Conservation (phyloP, 2,888 invertebrate species). For the Eilema griseolum region DNA sequence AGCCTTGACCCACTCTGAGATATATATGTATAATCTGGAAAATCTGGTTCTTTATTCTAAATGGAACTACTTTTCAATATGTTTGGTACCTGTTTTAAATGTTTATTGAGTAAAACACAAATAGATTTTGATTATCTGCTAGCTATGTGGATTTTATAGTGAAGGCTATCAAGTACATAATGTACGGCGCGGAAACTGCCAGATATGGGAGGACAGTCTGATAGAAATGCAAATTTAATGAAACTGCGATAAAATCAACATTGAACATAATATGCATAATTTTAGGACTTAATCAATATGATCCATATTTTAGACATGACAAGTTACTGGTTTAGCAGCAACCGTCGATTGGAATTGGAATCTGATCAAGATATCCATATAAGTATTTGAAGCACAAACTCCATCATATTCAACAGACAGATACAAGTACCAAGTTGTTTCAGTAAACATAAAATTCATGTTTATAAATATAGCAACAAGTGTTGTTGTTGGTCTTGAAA, state of each 20-base stretch:
- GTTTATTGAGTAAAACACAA: constrained; percentile 39
- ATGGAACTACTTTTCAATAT: constrained; percentile 43
- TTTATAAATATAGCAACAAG: constrained; percentile 26
- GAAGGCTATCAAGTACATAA: constrained; percentile 45
- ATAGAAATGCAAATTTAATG: constrained; percentile 32
- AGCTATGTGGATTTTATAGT: constrained; percentile 37
- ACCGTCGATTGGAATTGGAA: neutral
- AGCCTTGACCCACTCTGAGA: constrained; percentile 49
- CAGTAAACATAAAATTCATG: constrained; percentile 13
- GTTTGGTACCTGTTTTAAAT: constrained; percentile 35
- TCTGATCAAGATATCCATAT: neutral
- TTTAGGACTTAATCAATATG: constrained; percentile 13
- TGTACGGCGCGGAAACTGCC: constrained; percentile 35
- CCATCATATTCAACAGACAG: neutral
- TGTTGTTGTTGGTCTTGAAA: constrained; percentile 20
- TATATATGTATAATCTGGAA: constrained; percentile 33
- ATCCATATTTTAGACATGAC: constrained; percentile 12
- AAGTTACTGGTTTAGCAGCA: neutral
- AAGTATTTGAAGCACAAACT: neutral
- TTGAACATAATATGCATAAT: constrained; percentile 12
- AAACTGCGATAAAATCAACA: constrained; percentile 20
- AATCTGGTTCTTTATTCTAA: constrained; percentile 47
- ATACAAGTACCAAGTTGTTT: neutral
- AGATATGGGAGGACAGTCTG: constrained; percentile 29
- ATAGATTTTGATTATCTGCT: constrained; percentile 30